Base-by-base conservation (phyloP, 2,113 vertebrate genomes). In the Dunckerocampus dactyliophorus region DNA sequence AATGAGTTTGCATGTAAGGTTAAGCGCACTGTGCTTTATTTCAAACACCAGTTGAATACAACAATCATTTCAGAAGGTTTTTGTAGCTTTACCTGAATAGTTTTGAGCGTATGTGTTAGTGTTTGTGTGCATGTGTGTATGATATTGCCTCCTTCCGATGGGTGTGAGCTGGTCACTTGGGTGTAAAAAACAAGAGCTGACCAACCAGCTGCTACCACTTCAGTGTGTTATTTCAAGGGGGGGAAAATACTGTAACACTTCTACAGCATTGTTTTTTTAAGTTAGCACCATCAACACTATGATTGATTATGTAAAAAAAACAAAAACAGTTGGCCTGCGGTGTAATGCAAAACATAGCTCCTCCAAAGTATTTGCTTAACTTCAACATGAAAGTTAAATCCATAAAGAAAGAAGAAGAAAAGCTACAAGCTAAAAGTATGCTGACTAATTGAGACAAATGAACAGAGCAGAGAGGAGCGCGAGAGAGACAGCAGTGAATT, bases 171-270 rank as follows among this genome's bases (percentile, higher is more conserved):
- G 90, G 85, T 81, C 87, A 89, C 82, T 83, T 86, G 87, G 67
- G 86, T 85, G 89, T 91, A 92, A 93, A 93, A 92, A 93, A 88
- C 85, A 72, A 75, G 79, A 68, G 72, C 78, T 65, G 75, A 88
- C 84, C 62, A 88, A 79, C 80, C 85, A 87, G 71, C 82, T 81
- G 69, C 42, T 65, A 85, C 85, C 67, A 75, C 75, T 88, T 83
- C 76, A 82, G 82, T 79, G 80, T 77, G 71, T 65, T 58, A 76
- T 76, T 79, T 74, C 56, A 43, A 51, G 57, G 58, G 5, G 57
- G 58, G 5, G 4, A 22, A 14, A 16, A 47, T 39, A 49, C 4
- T 10, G 1, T n/a, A 53, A 49, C 4, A 21, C 21, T 50, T 22
- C 6, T 0, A 13, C 1, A 24, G 49, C 13, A 11, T 22, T 11